Evolutionary conservation across 2,888 invertebrate genomes (phyloP), one percentile per base, ranked within the genome.

Genomic region (Drosophila basisetae): DNA sequence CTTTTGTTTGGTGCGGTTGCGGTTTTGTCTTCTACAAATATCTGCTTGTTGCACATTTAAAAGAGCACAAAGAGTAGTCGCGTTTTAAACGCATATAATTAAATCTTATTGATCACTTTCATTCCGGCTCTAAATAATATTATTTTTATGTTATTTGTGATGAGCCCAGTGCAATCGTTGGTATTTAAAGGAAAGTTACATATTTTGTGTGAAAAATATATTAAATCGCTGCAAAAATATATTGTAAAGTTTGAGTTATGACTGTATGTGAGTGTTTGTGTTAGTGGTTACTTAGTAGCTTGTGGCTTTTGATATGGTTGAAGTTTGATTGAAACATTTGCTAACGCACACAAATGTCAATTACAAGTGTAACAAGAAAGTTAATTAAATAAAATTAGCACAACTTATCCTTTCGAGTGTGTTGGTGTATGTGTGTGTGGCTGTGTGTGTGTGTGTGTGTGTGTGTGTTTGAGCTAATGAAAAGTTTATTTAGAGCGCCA

Each of bases 401-500:
- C 58, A 53, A 78, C 63, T 76, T 73, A 80, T 63, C 49, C 63
- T 47, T 53, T 56, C 30, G 31, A 50, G 54, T 61, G 30, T 41
- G 52, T 60, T 58, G 22, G 22, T 22, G 22, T 22, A n/a, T 67
- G 56, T 47, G 54, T 61, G 49, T 56, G 35, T 41, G 31, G 33
- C 47, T 66, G 37, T 68, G 55, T 55, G 59, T 61, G 65, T 60
- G 65, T 58, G 64, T 13, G 54, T 55, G 60, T 54, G 61, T 39
- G 59, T 63, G 54, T 49, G 37, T 50, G 22, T 22, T 50, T 63
- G 37, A 70, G 62, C 90, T 90, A 85, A 90, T 90, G 90, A 89
- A 90, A 89, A 90, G 89, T 86, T 86, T 89, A 78, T 82, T 87
- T 76, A 87, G 83, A 86, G 73, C 80, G 73, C 65, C 61, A 68